Evolutionary conservation across 2,888 invertebrate genomes (phyloP), one percentile per base, ranked within the genome.

Genomic region (Altica lythri): DNA sequence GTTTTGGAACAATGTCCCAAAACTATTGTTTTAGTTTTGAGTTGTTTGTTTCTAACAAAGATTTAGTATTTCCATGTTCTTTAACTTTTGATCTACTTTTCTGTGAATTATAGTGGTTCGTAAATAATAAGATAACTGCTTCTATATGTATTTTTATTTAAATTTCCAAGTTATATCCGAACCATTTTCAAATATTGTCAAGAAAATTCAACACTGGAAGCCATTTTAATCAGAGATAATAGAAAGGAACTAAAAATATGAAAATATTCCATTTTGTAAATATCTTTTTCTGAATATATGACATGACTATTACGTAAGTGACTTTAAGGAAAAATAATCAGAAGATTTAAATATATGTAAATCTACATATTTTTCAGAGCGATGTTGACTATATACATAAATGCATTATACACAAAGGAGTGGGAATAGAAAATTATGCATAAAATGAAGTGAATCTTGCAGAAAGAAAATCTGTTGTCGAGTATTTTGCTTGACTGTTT

Each of bases 271-370:
- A 44, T 51, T 32, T 16, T 14, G 37, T 35, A 51, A 44, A 51
- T 44, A 37, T 19, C 44, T 16, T 43, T 10, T 8, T 6, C 10
- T 30, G 32, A 13, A 56, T 47, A 44, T 48, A 53, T 57, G 38
- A 46, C 38, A 52, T 46, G 32, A 53, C 18, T 55, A 13, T 55
- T 60, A 58, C 53, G 55, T 55, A 58, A 59, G 53, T 25, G 37
- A 45, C 29, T 53, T 57, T 55, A 44, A 42, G 42, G 50, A 56
- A 52, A 62, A 64, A 63, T 62, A 62, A 66, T 64, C 57, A 62
- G 59, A 59, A 55, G 54, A 63, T 64, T 63, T 60, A 57, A 59
- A 67, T 61, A 60, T 67, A 64, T 67, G 67, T 55, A 64, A 66
- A 68, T 68, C 53, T 45, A 48, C 56, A 60, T 62, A 66, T 68